Evolutionary conservation across 2,888 invertebrate genomes (phyloP).

Genomic region (Netelia melanura): DNA sequence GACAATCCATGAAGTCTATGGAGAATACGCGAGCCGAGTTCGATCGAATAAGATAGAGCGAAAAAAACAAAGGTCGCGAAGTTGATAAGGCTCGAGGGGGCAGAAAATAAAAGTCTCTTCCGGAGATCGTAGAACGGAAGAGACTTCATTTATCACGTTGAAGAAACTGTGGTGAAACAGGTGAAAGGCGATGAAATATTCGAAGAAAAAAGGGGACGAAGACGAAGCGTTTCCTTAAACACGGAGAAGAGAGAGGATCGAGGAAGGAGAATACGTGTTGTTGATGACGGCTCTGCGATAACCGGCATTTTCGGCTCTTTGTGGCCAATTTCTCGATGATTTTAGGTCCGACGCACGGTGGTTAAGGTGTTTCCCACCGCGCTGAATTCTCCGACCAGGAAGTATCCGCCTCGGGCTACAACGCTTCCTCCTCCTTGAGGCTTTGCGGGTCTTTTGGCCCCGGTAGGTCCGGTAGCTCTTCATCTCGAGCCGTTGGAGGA

Average conservation of each 20-base stretch:
- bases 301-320: constrained; percentile 47
- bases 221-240: constrained; percentile 47
- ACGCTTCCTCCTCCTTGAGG: constrained; percentile 72
- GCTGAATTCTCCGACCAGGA: constrained; percentile 67
- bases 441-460: constrained; percentile 52
- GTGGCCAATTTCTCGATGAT: constrained; percentile 53
- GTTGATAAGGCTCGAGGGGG: constrained; percentile 78
- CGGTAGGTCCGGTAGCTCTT: constrained; percentile 69
- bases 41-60: constrained; percentile 29
- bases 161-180: constrained; percentile 72
- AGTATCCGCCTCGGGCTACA: constrained; percentile 76
- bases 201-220: constrained; percentile 4
- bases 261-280: constrained; percentile 21
- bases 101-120: neutral
- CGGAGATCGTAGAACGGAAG: constrained; percentile 72
- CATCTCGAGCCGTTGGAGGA: constrained; percentile 62
- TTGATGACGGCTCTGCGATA: constrained; percentile 37
- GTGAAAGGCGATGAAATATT: constrained; percentile 72
- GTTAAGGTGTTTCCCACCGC: constrained; percentile 32
- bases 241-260: constrained; percentile 28
- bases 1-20: constrained; percentile 28
- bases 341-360: constrained; percentile 33
- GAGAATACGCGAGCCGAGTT: constrained; percentile 29
- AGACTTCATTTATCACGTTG: constrained; percentile 79
- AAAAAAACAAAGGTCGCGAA: constrained; percentile 69